Conservation (phyloP, 2,797 vertebrate species). For the Chelidonichthys spinosus region DNA sequence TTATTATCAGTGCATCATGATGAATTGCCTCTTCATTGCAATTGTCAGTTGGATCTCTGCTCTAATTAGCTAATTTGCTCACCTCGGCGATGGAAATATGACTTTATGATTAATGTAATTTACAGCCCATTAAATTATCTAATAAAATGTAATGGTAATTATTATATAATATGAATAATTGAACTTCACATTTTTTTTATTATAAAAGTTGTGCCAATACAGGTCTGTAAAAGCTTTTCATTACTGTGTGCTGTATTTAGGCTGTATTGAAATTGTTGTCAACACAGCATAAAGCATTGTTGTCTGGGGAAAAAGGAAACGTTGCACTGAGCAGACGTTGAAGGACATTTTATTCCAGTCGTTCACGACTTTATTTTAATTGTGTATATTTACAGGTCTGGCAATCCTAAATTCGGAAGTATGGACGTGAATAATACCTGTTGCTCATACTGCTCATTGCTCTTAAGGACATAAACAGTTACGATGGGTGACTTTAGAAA, state of each 20-base stretch:
- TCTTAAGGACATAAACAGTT: background rate
- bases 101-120: conserved; percentile 42
- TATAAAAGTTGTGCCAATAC: conserved; percentile 8
- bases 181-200: conserved; percentile 5
- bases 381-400: background rate
- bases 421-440: background rate
- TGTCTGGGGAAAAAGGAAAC: background rate
- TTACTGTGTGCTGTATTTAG: background rate
- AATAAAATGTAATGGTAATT: conserved; percentile 44
- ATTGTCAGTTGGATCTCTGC: conserved; percentile 49
- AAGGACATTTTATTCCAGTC: background rate
- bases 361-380: background rate
- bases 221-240: background rate
- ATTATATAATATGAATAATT: conserved; percentile 35
- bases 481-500: too few relatives aligned
- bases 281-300: background rate
- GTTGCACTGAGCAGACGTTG: background rate
- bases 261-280: conserved; percentile 1
- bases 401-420: background rate
- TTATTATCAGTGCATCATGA: conserved; percentile 32
- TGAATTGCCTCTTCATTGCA: conserved; percentile 46
- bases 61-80: conserved; percentile 54
- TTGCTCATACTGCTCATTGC: background rate
- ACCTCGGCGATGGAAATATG: conserved; percentile 28
- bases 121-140: conserved; percentile 31